A percentile compares a stretch with the other conserved stretches of the same genome.
phyloP scores from a whole-genome alignment of 2,797 vertebrate genomes.

The Buceros bicornis region DNA sequence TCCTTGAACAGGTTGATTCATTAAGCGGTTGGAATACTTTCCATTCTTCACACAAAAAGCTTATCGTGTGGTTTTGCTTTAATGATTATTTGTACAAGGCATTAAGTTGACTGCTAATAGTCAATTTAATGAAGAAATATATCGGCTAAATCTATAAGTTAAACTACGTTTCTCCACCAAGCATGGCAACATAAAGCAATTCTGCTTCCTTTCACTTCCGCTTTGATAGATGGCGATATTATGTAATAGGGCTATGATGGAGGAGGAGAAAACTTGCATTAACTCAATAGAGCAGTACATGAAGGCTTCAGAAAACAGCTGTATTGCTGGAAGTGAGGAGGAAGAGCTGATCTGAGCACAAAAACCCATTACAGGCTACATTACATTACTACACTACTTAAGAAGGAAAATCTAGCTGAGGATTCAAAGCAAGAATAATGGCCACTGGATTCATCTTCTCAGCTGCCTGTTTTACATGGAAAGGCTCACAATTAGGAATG shows the following conservation, averaged over 20 bases:
- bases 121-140: neutral
- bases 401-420: neutral
- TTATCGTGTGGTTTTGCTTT: slow-evolving; percentile 9
- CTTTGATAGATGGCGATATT: neutral
- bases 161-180: neutral
- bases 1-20: neutral
- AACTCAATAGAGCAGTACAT: neutral
- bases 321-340: neutral
- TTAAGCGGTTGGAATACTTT: neutral
- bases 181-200: neutral
- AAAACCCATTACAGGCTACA: neutral
- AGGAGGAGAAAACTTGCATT: neutral
- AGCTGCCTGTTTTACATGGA: neutral
- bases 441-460: neutral
- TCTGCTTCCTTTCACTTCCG: neutral
- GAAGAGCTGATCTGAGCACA: neutral
- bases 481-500: neutral
- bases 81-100: neutral
- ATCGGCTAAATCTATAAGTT: neutral
- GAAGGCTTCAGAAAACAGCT: neutral
- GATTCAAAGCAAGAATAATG: neutral
- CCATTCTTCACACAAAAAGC: neutral
- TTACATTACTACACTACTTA: neutral
- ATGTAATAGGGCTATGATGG: neutral
- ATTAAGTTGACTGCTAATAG: neutral